phyloP scores from a whole-genome alignment of 2,797 vertebrate species.

The Sebastes steindachneri region DNA sequence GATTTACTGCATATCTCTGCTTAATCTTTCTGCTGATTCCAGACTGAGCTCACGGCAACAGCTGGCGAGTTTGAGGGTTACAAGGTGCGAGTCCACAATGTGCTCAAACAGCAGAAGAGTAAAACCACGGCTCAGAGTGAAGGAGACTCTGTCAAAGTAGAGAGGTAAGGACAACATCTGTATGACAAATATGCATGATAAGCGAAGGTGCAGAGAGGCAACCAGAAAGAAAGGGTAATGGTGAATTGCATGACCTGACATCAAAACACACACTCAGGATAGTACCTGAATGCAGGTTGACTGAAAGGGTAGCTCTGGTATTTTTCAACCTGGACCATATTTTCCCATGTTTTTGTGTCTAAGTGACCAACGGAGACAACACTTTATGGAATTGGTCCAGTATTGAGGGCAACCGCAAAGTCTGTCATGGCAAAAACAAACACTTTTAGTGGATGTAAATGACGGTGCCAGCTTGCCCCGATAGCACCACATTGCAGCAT shows the following conservation, averaged over 20 bases:
- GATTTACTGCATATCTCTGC: neutral
- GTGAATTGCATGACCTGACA: neutral
- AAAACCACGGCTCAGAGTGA: slow-evolving; percentile 73
- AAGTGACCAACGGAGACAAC: no score
- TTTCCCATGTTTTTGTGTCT: no score
- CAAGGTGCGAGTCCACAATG: slow-evolving; percentile 97
- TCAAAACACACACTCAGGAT: neutral
- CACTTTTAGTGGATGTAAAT: no score
- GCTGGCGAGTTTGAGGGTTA: slow-evolving; percentile 94
- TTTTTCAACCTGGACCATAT: no score
- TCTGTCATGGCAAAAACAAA: no score
- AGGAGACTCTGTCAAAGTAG: slow-evolving; percentile 85
- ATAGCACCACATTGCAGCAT: no score
- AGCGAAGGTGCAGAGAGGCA: neutral
- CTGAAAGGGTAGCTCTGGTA: neutral
- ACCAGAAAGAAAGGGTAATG: neutral
- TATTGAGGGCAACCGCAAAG: no score
- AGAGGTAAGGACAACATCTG: slow-evolving; percentile 84
- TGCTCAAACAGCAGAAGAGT: slow-evolving; percentile 93
- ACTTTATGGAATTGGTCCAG: no score
- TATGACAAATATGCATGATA: neutral
- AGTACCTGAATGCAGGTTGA: neutral
- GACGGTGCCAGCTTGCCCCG: no score
- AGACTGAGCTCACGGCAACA: slow-evolving; percentile 89
- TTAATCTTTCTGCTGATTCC: slow-evolving; percentile 23